A percentile compares a stretch with the other conserved stretches of the same genome.
Evolutionary conservation across 2,113 vertebrate species (phyloP).

Genomic region (Periophthalmodon schlosseri): DNA sequence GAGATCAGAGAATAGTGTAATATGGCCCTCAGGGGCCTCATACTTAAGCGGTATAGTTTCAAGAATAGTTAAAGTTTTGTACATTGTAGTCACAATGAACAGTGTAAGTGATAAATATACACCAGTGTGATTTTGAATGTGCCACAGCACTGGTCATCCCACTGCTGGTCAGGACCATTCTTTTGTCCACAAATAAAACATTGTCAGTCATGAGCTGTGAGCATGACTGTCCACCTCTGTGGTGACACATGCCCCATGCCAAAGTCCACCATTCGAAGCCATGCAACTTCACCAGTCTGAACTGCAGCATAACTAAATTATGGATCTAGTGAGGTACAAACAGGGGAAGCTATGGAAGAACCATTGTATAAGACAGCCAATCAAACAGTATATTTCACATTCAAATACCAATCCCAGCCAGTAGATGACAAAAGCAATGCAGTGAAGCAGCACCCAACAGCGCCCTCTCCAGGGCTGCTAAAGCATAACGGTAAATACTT

Average conservation of each 20-base stretch:
- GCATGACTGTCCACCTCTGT: slow-evolving; percentile 27
- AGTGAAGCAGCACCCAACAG: not conserved
- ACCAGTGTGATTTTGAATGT: not conserved
- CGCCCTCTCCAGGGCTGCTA: not conserved
- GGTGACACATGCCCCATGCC: slow-evolving; percentile 65
- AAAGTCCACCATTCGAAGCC: slow-evolving; percentile 38
- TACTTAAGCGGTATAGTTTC: no score
- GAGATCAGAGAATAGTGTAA: no score
- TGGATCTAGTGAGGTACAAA: not conserved
- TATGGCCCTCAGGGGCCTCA: no score
- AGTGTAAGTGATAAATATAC: not conserved
- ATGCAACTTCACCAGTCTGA: slow-evolving; percentile 12
- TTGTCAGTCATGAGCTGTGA: slow-evolving; percentile 19
- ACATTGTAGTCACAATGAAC: no score
- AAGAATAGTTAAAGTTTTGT: no score
- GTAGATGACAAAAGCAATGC: not conserved
- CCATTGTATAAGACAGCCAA: not conserved
- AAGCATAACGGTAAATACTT: not conserved
- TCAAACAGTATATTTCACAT: not conserved
- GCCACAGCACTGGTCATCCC: slow-evolving; percentile 62
- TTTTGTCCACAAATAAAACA: slow-evolving; percentile 15
- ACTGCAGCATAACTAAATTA: not conserved
- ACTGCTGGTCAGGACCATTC: slow-evolving; percentile 42
- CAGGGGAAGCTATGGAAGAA: not conserved
- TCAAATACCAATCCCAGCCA: not conserved